Percentiles rank a stretch among this genome's conserved stretches.
Conservation (phyloP, 1,140 invertebrate genomes). For the Ericerus pela region DNA sequence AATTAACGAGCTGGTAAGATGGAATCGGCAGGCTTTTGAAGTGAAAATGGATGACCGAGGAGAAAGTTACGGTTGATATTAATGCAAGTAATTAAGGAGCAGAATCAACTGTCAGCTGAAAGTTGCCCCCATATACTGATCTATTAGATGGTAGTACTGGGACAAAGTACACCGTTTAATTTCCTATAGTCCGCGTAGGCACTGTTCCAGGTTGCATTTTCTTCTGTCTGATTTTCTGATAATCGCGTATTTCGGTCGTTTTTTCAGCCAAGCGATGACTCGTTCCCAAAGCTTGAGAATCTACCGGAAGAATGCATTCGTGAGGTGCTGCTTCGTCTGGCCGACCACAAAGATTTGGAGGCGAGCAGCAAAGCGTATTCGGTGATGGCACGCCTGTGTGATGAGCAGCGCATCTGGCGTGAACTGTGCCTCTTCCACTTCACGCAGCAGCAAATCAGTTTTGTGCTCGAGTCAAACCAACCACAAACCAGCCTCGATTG, state of each 20-base stretch:
- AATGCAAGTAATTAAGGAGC: no score
- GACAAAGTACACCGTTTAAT: no score
- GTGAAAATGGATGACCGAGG: no score
- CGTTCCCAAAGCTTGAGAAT: slow-evolving; percentile 67
- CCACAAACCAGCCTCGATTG: slow-evolving; percentile 37
- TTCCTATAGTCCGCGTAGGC: no score
- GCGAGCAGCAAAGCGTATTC: slow-evolving; percentile 51
- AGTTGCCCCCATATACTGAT: no score
- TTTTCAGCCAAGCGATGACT: slow-evolving; percentile 62
- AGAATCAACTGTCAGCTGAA: no score
- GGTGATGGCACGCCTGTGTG: slow-evolving; percentile 59
- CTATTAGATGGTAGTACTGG: no score
- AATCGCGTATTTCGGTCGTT: no score
- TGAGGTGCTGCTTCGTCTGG: slow-evolving; percentile 74
- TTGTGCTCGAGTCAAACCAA: slow-evolving; percentile 36
- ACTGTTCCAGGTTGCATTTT: no score
- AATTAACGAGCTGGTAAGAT: no score
- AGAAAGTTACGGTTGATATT: no score
- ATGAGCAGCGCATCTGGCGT: slow-evolving; percentile 82
- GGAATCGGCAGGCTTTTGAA: no score
- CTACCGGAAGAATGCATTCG: slow-evolving; percentile 86
- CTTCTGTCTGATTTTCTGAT: not conserved
- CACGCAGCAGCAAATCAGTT: slow-evolving; percentile 63
- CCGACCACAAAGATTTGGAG: slow-evolving; percentile 81
- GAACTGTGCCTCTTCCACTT: slow-evolving; percentile 87